Base-by-base conservation (phyloP, 2,888 invertebrate species). In the Tetheella fluctuosa region DNA sequence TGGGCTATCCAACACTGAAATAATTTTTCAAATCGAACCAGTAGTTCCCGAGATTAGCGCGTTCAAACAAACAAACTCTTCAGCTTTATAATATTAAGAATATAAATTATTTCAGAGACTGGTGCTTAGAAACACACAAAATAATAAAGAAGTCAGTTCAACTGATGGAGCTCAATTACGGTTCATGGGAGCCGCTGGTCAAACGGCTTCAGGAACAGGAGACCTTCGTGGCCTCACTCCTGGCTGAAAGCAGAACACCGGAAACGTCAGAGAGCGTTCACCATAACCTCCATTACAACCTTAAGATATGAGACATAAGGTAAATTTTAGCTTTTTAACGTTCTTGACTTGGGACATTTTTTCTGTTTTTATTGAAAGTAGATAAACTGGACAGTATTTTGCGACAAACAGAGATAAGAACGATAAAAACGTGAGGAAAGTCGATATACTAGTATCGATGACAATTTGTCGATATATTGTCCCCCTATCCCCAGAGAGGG, bases 111-210 rank as follows among this genome's bases (percentile, higher is more conserved):
- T 30, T 30, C 78, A 94, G 94, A 63, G 90, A 93, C 52, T 92
- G 89, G 82, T 88, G 91, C 54, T 81, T 90, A 5, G 94, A 94
- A 73, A 87, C 94, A 0, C 86, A 89, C 61, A 90, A 91, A 69
- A 90, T 92, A 64, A 80, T 94, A 15, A 89, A 90, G 64, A 92
- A 92, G 61, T 93, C 94, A 0, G 82, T 91, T 0, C 89, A 93
- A 59, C 84, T 94, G 62, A 87, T 93, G 77, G 90, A 93, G 39
- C 79, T 94, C 7, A 92, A 94, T 74, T 94, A 93, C 69, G 94
- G 94, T 0, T 75, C 88, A 0, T 94, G 94, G 94, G 92, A 91
- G 69, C 82, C 84, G 0, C 73, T 88, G 28, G 91, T 89, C 55
- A 80, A 79, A 57, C 85, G 91, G 52, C 88, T 94, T 20, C 72